These are phyloP conservation scores for Biston betularia DNA, from an alignment of 2,888 invertebrate species.

Conservation along the genomic window DNA sequence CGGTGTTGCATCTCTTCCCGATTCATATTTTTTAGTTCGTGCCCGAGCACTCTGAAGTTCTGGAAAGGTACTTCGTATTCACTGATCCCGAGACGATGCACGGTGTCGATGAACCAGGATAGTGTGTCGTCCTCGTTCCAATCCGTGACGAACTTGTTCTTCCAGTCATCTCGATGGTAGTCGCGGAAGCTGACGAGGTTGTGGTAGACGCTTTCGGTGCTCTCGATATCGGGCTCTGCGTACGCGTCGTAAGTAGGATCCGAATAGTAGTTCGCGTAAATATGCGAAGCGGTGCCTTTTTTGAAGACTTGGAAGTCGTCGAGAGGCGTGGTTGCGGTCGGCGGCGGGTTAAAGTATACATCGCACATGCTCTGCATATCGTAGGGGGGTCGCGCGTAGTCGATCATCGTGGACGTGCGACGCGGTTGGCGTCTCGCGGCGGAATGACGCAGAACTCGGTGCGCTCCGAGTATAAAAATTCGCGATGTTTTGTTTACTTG, in stretches of 20 bases:
- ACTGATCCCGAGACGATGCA: conserved; percentile 67
- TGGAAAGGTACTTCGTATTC: conserved; percentile 77
- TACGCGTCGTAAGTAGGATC: conserved; percentile 70
- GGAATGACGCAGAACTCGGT: conserved; percentile 59
- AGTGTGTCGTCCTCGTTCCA: conserved; percentile 87
- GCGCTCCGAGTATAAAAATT: conserved; percentile 59
- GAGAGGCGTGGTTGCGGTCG: conserved; percentile 76
- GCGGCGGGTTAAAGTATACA: conserved; percentile 65
- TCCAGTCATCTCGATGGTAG: conserved; percentile 81
- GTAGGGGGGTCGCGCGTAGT: conserved; percentile 77
- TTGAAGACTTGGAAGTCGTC: conserved; percentile 82
- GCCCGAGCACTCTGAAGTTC: conserved; percentile 75
- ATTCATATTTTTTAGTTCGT: conserved; percentile 69
- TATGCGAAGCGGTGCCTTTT: conserved; percentile 71
- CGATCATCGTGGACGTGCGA: conserved; percentile 74
- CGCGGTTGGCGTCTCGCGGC: conserved; percentile 64
- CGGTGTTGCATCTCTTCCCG: conserved; percentile 72
- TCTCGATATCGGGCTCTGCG: conserved; percentile 72
- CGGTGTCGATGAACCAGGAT: conserved; percentile 82
- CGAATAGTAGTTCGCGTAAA: conserved; percentile 75
- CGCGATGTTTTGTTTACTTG: conserved; percentile 73
- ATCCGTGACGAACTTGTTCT: conserved; percentile 78
- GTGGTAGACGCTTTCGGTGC: conserved; percentile 73
- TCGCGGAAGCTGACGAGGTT: conserved; percentile 72
- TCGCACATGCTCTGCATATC: conserved; percentile 78